Percentiles rank a stretch among this genome's conserved stretches.
phyloP scores from a whole-genome alignment of 2,888 invertebrate species.

The Synanthedon myopaeformis region DNA sequence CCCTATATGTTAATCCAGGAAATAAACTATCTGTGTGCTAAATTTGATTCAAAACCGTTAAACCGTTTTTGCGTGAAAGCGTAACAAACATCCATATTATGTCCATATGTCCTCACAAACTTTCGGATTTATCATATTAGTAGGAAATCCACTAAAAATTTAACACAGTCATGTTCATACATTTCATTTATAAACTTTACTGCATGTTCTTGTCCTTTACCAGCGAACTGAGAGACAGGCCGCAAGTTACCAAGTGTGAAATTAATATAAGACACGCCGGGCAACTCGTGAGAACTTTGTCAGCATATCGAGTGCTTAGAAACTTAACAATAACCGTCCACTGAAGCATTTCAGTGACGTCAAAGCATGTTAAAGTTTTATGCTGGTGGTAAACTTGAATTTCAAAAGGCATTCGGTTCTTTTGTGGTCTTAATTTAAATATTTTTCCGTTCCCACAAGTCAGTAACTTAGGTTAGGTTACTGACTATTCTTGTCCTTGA shows the following conservation, averaged over 20 bases:
- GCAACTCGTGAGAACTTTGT: slow-evolving; percentile 15
- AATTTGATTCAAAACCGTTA: no score
- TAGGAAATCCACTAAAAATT: neutral
- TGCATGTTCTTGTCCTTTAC: neutral
- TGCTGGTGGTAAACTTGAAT: neutral
- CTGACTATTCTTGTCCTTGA: no score
- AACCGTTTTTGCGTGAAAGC: no score
- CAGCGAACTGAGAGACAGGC: slow-evolving; percentile 5
- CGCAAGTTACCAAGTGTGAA: slow-evolving; percentile 18
- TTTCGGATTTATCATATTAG: no score
- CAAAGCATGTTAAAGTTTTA: neutral
- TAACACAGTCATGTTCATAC: neutral
- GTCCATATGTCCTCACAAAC: no score
- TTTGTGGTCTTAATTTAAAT: no score
- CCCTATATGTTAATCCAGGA: no score
- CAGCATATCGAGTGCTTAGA: slow-evolving; percentile 8
- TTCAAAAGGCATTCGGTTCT: no score
- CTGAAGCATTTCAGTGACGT: neutral
- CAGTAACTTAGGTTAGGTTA: no score
- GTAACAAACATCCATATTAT: no score
- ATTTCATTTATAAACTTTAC: slow-evolving; percentile 3
- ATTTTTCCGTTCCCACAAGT: no score
- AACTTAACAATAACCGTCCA: neutral
- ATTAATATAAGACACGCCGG: slow-evolving; percentile 16
- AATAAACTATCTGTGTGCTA: no score